These are phyloP conservation scores for Abrostola tripartita DNA, from an alignment of 2,888 invertebrate species.

Conservation along the genomic window DNA sequence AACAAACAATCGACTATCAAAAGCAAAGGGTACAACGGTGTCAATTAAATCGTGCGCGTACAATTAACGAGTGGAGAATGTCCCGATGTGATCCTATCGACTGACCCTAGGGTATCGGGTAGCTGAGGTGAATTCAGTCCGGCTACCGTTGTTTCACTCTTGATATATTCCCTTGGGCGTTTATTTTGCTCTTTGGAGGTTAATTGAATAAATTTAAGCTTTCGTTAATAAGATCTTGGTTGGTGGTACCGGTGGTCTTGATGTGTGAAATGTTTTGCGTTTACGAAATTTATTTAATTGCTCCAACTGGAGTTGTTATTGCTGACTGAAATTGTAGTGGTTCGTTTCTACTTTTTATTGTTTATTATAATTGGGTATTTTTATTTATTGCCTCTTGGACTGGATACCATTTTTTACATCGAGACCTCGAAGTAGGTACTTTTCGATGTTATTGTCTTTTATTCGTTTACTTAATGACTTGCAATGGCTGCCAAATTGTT, in stretches of 20 bases:
- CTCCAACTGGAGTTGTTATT: not conserved
- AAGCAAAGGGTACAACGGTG: conserved; percentile 64
- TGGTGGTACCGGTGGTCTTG: conserved; percentile 44
- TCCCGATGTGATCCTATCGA: conserved; percentile 79
- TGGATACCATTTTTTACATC: too few species aligned
- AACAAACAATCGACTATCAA: conserved; percentile 48
- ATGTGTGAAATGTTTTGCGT: conserved; percentile 7
- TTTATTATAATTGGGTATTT: conserved; percentile 3
- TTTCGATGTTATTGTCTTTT: too few species aligned
- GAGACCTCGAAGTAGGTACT: too few species aligned
- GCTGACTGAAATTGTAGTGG: not conserved
- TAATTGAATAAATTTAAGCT: conserved; percentile 75
- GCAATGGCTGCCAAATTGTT: too few species aligned
- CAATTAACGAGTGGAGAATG: conserved; percentile 81
- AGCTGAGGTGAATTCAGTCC: conserved; percentile 71
- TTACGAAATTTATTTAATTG: conserved; percentile 8
- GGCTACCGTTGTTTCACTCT: conserved; percentile 77
- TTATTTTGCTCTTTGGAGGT: conserved; percentile 68
- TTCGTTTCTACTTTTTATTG: not conserved
- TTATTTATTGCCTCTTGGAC: not conserved
- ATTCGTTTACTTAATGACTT: too few species aligned
- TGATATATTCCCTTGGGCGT: conserved; percentile 81
- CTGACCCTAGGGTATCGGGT: conserved; percentile 83
- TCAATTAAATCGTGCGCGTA: conserved; percentile 77
- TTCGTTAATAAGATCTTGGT: conserved; percentile 52